A percentile compares a stretch with the other conserved stretches of the same genome.
These are phyloP conservation scores for Agrochola lota DNA, from an alignment of 2,888 invertebrate genomes.

Conservation along the genomic window DNA sequence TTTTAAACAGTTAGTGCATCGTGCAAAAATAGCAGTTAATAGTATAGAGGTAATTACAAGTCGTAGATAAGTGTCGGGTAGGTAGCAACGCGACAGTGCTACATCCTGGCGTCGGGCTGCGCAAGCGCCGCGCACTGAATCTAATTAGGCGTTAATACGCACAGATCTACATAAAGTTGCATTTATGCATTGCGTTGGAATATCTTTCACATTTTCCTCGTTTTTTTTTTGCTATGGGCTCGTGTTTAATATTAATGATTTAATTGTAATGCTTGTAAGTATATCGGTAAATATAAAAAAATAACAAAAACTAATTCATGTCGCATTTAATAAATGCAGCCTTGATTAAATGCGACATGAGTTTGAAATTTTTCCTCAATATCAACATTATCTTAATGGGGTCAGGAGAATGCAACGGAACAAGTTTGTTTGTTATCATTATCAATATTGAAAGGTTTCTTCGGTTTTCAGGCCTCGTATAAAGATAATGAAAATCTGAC, in stretches of 20 bases:
- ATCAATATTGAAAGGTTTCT: background rate
- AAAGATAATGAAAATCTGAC: background rate
- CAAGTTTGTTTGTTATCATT: background rate
- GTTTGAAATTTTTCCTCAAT: background rate
- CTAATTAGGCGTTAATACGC: conserved; percentile 65
- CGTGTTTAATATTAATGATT: background rate
- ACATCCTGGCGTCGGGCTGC: conserved; percentile 67
- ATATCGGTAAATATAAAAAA: background rate
- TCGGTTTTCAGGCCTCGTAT: background rate
- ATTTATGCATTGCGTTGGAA: conserved; percentile 28
- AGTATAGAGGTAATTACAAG: conserved; percentile 39
- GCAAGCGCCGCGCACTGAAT: conserved; percentile 68
- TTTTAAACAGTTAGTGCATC: conserved; percentile 5
- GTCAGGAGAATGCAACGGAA: background rate
- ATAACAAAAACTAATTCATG: too few relatives aligned
- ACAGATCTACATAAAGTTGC: conserved; percentile 59
- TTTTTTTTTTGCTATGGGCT: conserved; percentile 17
- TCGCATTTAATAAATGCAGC: background rate
- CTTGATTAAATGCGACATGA: background rate
- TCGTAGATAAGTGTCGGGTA: conserved; percentile 50
- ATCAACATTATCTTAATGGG: background rate
- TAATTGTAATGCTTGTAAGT: conserved; percentile 18
- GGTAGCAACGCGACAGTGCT: conserved; percentile 65
- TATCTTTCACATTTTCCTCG: conserved; percentile 29
- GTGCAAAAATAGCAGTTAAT: conserved; percentile 46